phyloP scores from a whole-genome alignment of 1,140 invertebrate genomes.

The Frieseomelitta varia region DNA sequence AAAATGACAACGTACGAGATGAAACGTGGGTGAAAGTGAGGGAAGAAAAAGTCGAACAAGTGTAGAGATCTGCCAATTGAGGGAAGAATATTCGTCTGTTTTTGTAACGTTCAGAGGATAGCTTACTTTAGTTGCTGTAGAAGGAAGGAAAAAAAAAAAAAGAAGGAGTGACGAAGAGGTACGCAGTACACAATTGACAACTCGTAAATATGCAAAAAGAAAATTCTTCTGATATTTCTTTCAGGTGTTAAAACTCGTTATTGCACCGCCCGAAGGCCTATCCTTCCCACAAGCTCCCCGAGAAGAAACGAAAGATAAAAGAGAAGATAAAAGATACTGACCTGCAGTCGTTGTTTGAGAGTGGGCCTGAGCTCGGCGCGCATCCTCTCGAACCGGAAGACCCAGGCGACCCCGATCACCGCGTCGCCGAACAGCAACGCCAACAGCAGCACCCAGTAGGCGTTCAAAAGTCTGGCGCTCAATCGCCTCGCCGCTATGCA shows the following conservation, averaged over 20 bases:
- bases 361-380: conserved; percentile 87
- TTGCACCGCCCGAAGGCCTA: neutral
- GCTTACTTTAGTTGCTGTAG: no score
- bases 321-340: conserved; percentile 20
- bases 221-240: neutral
- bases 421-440: conserved; percentile 92
- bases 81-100: no score
- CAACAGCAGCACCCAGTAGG: conserved; percentile 92
- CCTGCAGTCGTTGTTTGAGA: conserved; percentile 83
- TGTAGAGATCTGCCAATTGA: neutral
- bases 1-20: neutral
- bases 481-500: conserved; percentile 91
- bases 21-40: neutral
- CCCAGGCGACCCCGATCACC: conserved; percentile 93
- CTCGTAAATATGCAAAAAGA: no score
- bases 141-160: neutral
- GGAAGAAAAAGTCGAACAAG: neutral
- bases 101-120: no score
- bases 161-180: neutral
- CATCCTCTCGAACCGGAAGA: conserved; percentile 90
- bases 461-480: conserved; percentile 90
- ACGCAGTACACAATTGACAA: no score
- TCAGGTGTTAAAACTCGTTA: neutral
- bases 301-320: neutral
- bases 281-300: neutral